A percentile compares a stretch with the other conserved stretches of the same genome.
These are phyloP conservation scores for Chalcosyrphus nemorum DNA, from an alignment of 2,888 invertebrate species.

Conservation along the genomic window DNA sequence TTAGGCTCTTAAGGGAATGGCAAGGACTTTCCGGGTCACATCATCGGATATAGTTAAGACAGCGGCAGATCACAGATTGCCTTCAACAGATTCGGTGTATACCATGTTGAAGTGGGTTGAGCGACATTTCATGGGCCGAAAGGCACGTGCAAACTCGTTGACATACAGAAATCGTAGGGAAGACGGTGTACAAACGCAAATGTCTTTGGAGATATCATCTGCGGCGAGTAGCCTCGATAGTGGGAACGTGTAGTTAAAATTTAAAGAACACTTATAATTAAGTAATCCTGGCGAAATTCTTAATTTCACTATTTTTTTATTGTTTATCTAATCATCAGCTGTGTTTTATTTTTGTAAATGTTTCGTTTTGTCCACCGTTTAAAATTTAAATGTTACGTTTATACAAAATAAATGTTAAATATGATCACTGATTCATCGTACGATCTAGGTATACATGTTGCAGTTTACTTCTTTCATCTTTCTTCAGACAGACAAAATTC, in stretches of 20 bases:
- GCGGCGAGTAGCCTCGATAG: slow-evolving; percentile 79
- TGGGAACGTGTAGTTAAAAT: slow-evolving; percentile 75
- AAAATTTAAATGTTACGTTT: slow-evolving; percentile 28
- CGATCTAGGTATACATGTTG: slow-evolving; percentile 2
- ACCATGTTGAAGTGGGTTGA: slow-evolving; percentile 96
- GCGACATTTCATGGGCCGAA: slow-evolving; percentile 90
- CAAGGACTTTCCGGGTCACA: slow-evolving; percentile 94
- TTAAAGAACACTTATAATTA: slow-evolving; percentile 14
- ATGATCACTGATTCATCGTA: slow-evolving; percentile 3
- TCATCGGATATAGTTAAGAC: slow-evolving; percentile 93
- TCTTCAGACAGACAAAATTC: neutral
- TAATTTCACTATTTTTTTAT: slow-evolving; percentile 12
- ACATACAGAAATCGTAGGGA: slow-evolving; percentile 86
- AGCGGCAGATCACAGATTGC: slow-evolving; percentile 92
- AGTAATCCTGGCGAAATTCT: slow-evolving; percentile 42
- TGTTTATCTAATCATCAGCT: slow-evolving; percentile 29
- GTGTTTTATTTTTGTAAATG: slow-evolving; percentile 35
- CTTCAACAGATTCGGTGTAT: slow-evolving; percentile 94
- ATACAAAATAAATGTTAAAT: slow-evolving; percentile 42
- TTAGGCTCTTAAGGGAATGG: slow-evolving; percentile 95
- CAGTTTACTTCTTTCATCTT: neutral
- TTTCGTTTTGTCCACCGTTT: slow-evolving; percentile 43
- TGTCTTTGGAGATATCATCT: slow-evolving; percentile 85
- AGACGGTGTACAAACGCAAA: slow-evolving; percentile 90
- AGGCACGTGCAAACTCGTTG: slow-evolving; percentile 88